phyloP scores from a whole-genome alignment of 2,888 invertebrate species.

The Caenorhabditis sp. region DNA sequence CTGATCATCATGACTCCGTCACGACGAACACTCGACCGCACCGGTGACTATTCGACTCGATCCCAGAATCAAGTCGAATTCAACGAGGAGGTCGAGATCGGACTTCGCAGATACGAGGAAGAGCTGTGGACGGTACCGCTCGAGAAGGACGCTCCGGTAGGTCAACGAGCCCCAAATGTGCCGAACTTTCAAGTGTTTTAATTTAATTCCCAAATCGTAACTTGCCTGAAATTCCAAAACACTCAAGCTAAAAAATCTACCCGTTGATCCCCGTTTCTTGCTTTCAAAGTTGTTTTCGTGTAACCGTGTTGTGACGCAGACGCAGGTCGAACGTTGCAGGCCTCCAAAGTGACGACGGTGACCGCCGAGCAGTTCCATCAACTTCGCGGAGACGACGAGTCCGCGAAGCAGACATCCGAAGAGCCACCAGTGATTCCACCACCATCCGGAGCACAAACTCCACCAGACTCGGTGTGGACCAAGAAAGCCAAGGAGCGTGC shows the following conservation, averaged over 20 bases:
- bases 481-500: constrained; percentile 82
- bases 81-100: constrained; percentile 96
- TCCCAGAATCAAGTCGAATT: constrained; percentile 96
- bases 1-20: constrained; percentile 94
- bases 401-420: constrained; percentile 16
- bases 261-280: constrained; percentile 12
- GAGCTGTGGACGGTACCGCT: constrained; percentile 88
- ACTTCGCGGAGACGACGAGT: constrained; percentile 61
- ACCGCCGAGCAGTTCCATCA: constrained; percentile 72
- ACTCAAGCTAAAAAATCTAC: not conserved
- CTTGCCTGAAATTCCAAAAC: constrained; percentile 10
- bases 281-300: constrained; percentile 49
- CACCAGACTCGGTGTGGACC: constrained; percentile 79
- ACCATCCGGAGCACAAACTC: constrained; percentile 52
- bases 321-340: constrained; percentile 52
- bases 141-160: constrained; percentile 69
- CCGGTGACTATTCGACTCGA: constrained; percentile 88
- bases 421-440: constrained; percentile 70
- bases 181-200: not conserved
- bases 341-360: constrained; percentile 75
- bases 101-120: constrained; percentile 96
- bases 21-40: constrained; percentile 88
- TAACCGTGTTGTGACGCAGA: constrained; percentile 57
- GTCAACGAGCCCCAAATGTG: no score
- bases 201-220: constrained; percentile 11